Base-by-base conservation (phyloP, 2,888 invertebrate genomes). In the Scaptomyza flava region DNA sequence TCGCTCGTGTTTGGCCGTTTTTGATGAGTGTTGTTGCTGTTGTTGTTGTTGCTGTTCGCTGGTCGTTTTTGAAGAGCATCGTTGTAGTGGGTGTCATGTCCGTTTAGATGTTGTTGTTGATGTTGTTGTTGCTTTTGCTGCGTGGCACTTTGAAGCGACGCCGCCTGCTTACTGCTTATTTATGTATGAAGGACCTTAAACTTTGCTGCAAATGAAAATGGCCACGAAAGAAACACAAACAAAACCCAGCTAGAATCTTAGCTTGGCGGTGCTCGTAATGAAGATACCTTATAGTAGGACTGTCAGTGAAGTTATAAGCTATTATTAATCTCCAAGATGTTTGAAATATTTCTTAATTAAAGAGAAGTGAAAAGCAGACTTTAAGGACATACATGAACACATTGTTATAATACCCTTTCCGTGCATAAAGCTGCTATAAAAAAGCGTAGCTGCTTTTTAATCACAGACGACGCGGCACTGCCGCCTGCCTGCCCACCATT, bases 111-210 rank as follows among this genome's bases (percentile, higher is more conserved):
- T 59, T 73, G 74, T 52, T 64, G 66, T 20, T 62, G 68, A 46
- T 78, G 52, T 41, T 61, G 57, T 27, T 64, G 56, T 14, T 64
- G 23, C 33, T 63, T 59, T 42, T 63, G 57, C 43, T 67, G 66
- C 79, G 68, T 59, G 71, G 62, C 72, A 71, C 84, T 82, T 87
- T 82, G 84, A 81, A 69, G 79, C 81, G 71, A 67, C 69, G 75
- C 87, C 80, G 78, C 81, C 79, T 76, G 76, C 68, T 76, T 80
- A 83, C 81, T 83, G 73, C 87, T 84, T 83, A 88, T 84, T 84
- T 88, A 88, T 84, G 83, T 85, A 88, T 88, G 88, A 82, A 88
- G 88, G 79, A 85, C 85, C 88, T 85, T 85, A 86, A 85, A 88
- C 89, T 85, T 86, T 85, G 79, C 73, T 73, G 80, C 69, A 74